phyloP scores from a whole-genome alignment of 2,113 vertebrate genomes.

The Festucalex cinctus region DNA sequence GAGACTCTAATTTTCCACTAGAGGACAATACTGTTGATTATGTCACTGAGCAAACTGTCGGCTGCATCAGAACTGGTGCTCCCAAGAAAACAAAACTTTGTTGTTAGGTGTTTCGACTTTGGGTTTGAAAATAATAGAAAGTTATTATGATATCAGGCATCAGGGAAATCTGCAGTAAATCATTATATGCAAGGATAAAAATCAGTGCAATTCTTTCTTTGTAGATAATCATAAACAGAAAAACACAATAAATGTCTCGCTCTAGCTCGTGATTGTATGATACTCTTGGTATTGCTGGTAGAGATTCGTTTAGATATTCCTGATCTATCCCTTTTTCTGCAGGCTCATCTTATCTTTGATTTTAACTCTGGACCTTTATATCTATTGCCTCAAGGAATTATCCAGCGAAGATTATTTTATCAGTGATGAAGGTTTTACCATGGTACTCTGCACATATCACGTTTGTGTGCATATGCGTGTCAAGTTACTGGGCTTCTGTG shows the following conservation, averaged over 20 bases:
- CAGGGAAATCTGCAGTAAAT: constrained; percentile 10
- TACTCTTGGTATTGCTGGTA: constrained; percentile 12
- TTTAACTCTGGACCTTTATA: constrained; percentile 1
- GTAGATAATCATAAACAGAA: not conserved
- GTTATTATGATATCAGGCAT: not conserved
- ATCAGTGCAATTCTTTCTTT: no score
- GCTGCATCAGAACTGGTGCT: not conserved
- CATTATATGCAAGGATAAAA: constrained; percentile 4
- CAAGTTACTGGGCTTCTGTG: no score
- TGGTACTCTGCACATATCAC: not conserved
- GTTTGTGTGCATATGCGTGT: no score
- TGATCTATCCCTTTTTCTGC: not conserved
- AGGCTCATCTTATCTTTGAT: not conserved
- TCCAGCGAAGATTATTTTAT: not conserved
- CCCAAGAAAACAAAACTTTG: not conserved
- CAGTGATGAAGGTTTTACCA: not conserved
- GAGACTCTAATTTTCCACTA: no score
- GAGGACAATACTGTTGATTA: no score
- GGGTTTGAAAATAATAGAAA: not conserved
- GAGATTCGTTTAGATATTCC: constrained; percentile 27
- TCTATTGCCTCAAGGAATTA: not conserved
- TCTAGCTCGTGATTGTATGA: constrained; percentile 9
- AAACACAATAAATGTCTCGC: not conserved
- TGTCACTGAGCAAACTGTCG: no score
- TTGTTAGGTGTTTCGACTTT: not conserved